phyloP scores from a whole-genome alignment of 2,888 invertebrate species.

The Pyrrhia umbra region DNA sequence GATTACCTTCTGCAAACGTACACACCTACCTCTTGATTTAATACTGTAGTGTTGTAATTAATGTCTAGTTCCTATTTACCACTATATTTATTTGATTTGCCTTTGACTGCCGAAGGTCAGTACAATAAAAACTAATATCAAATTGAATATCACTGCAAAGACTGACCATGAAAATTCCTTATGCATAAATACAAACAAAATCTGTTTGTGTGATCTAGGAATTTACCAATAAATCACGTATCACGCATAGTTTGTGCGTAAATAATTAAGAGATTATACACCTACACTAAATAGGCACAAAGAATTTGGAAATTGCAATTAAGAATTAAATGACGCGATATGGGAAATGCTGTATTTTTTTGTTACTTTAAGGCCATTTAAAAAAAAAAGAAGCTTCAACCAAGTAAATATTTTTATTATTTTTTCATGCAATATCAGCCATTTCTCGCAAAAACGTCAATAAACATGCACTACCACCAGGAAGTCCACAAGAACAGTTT shows the following conservation, averaged over 20 bases:
- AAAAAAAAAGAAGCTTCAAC: too few relatives aligned
- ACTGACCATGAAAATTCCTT: slow-evolving; percentile 16
- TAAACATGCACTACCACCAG: slow-evolving; percentile 31
- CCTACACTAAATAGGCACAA: background rate
- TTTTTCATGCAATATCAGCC: slow-evolving; percentile 17
- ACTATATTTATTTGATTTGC: slow-evolving; percentile 8
- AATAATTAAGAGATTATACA: too few relatives aligned
- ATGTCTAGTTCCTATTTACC: background rate
- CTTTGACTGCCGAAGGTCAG: slow-evolving; percentile 15
- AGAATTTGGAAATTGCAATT: slow-evolving; percentile 10
- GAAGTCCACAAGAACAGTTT: slow-evolving; percentile 39
- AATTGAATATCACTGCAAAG: slow-evolving; percentile 10
- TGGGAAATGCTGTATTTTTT: slow-evolving; percentile 37
- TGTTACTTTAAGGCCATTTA: slow-evolving; percentile 39
- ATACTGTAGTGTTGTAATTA: slow-evolving; percentile 1
- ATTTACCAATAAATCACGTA: background rate
- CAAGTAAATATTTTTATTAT: background rate
- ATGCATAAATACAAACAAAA: slow-evolving; percentile 6
- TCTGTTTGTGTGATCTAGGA: background rate
- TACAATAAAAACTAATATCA: slow-evolving; percentile 1
- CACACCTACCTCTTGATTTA: background rate
- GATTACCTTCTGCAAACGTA: background rate
- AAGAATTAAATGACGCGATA: background rate
- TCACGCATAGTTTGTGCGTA: background rate
- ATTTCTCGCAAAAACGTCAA: slow-evolving; percentile 12